Evolutionary conservation across 2,797 vertebrate genomes (phyloP).

Genomic region (Enoplosus armatus): DNA sequence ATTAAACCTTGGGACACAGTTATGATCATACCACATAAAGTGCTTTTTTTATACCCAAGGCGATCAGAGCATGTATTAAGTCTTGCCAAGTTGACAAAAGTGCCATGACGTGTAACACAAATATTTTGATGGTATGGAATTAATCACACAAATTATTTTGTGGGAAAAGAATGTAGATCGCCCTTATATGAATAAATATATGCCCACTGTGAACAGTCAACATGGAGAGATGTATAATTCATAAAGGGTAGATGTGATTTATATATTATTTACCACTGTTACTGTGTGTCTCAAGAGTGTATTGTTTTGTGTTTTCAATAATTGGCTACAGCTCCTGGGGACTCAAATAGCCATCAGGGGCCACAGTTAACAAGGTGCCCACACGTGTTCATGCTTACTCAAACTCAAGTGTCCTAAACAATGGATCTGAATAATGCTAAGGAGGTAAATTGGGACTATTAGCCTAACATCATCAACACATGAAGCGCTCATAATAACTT

Average conservation of each 20-base stretch:
- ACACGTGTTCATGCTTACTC: constrained; percentile 19
- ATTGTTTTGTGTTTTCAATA: constrained; percentile 62
- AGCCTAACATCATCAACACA: background rate
- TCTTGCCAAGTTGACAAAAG: constrained; percentile 34
- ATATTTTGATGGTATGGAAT: constrained; percentile 55
- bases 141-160: constrained; percentile 65
- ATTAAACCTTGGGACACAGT: constrained; percentile 41
- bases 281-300: constrained; percentile 45
- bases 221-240: constrained; percentile 75
- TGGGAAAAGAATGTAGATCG: constrained; percentile 26
- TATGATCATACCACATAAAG: constrained; percentile 40
- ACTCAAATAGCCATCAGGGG: constrained; percentile 20
- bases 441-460: constrained; percentile 23
- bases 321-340: constrained; percentile 38
- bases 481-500: constrained; percentile 15
- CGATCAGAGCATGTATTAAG: constrained; percentile 40
- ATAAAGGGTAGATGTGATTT: constrained; percentile 62
- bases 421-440: constrained; percentile 21
- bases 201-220: constrained; percentile 72
- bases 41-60: constrained; percentile 35
- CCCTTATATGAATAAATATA: constrained; percentile 55
- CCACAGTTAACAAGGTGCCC: constrained; percentile 37
- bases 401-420: constrained; percentile 16
- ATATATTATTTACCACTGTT: constrained; percentile 78
- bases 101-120: constrained; percentile 49